Base-by-base conservation (phyloP, 2,797 vertebrate species). In the Ispidina lecontei region DNA sequence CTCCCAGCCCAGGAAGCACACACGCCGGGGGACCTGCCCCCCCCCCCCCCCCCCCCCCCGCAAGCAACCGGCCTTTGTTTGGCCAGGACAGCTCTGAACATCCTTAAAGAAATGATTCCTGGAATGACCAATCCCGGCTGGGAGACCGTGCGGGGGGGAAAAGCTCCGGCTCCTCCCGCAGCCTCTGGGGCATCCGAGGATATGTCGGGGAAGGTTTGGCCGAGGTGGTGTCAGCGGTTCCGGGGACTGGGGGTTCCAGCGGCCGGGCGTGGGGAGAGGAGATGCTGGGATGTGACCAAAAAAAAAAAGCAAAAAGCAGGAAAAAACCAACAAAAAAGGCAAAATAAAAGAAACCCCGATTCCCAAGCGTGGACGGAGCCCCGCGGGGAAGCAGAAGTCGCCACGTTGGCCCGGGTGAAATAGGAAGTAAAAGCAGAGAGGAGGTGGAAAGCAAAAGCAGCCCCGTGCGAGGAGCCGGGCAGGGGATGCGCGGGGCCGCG, bases 11-110 rank as follows among this genome's bases (percentile, higher is more conserved):
- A n/a, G n/a, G n/a, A n/a, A n/a, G n/a, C n/a, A n/a, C n/a, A n/a
- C n/a, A n/a, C n/a, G 13, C 51, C 3, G 21, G 56, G 1, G 73
- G 6, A 25, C 12, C 60, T 54, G 69, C 58, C 56, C 6, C 58
- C 29, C 8, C 35, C 12, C 0, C 1, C 62, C 1, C 65, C 43
- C 54, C 1, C 14, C 7, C 0, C 14, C n/a, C n/a, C n/a, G n/a
- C n/a, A 16, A 29, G 76, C 49, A 28, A 49, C n/a, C 4, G 25
- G 56, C 78, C 74, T 71, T 87, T 80, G 79, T 75, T 29, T 20
- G 83, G 33, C 35, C 51, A 1, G 72, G 56, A 18, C 77, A 31
- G 58, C 64, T 81, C 25, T 3, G 3, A 22, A 14, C 14, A 46
- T 16, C 26, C 3, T 12, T 11, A 35, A 41, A 82, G 31, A 26